Evolutionary conservation across 2,888 invertebrate genomes (phyloP).

Genomic region (Anorthoa munda): DNA sequence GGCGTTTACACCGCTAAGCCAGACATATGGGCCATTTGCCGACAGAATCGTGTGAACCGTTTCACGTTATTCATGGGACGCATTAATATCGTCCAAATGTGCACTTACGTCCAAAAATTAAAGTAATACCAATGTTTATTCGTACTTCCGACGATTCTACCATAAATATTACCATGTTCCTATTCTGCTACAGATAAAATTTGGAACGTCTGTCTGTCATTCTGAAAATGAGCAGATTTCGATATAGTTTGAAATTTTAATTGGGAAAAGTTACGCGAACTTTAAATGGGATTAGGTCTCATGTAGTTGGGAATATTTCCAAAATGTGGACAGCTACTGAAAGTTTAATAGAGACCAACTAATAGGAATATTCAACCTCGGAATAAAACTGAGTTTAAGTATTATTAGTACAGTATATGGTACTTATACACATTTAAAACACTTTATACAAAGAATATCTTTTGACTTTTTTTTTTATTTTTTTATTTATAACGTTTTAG

Average conservation of each 20-base stretch:
- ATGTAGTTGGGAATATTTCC: constrained; percentile 24
- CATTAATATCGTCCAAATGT: constrained; percentile 84
- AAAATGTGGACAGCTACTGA: constrained; percentile 18
- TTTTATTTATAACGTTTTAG: no score
- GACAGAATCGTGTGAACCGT: constrained; percentile 83
- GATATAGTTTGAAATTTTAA: constrained; percentile 21
- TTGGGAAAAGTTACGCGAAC: constrained; percentile 19
- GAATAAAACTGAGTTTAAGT: constrained; percentile 7
- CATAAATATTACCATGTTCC: constrained; percentile 17
- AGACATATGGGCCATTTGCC: constrained; percentile 88
- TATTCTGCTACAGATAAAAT: not conserved
- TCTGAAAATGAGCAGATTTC: constrained; percentile 24
- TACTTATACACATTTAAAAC: not conserved
- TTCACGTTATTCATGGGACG: constrained; percentile 84
- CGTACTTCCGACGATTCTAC: constrained; percentile 29
- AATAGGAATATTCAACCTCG: not conserved
- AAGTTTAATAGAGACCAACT: constrained; percentile 16
- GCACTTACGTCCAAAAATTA: constrained; percentile 81
- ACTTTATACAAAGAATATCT: no score
- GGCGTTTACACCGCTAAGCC: constrained; percentile 87
- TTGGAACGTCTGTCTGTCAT: not conserved
- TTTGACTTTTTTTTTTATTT: no score
- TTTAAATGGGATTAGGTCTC: constrained; percentile 28
- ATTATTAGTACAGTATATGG: not conserved
- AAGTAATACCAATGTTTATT: constrained; percentile 71